Percentiles rank a stretch among this genome's conserved stretches.
Evolutionary conservation across 2,797 vertebrate genomes (phyloP).

Genomic region (Takifugu rubripes): DNA sequence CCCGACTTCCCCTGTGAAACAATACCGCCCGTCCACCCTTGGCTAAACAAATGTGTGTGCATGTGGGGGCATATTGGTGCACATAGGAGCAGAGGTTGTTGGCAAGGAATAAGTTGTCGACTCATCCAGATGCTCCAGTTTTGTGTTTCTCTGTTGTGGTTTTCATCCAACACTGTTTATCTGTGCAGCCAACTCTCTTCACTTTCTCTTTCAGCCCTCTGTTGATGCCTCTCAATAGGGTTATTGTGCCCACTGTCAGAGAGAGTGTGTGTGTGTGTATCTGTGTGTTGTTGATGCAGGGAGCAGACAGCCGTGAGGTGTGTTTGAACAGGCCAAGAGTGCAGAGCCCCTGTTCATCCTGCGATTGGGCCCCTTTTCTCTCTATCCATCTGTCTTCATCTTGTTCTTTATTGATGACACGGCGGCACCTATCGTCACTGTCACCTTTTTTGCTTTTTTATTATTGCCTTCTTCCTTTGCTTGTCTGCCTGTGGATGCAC

Average conservation of each 20-base stretch:
- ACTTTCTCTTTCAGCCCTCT: constrained; percentile 46
- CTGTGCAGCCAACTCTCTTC: constrained; percentile 28
- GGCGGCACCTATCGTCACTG: constrained; percentile 15
- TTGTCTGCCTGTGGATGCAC: neutral
- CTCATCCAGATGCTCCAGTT: constrained; percentile 37
- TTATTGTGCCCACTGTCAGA: constrained; percentile 61
- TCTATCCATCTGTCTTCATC: constrained; percentile 31
- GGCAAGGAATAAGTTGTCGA: constrained; percentile 52
- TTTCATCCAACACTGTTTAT: neutral
- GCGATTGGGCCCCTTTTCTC: constrained; percentile 40
- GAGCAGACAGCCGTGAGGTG: constrained; percentile 73
- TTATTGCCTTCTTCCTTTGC: constrained; percentile 21
- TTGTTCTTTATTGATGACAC: constrained; percentile 27
- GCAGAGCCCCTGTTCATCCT: constrained; percentile 70
- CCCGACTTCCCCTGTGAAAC: constrained; percentile 54
- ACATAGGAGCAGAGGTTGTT: constrained; percentile 33
- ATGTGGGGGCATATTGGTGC: constrained; percentile 1
- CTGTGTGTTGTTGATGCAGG: constrained; percentile 65
- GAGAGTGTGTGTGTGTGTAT: constrained; percentile 24
- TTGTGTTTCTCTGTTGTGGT: constrained; percentile 24
- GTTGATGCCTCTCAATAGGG: constrained; percentile 63
- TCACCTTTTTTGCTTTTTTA: neutral
- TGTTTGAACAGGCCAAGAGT: constrained; percentile 75
- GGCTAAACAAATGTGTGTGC: constrained; percentile 40
- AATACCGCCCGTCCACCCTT: constrained; percentile 45